A percentile compares a stretch with the other conserved stretches of the same genome.
These are phyloP conservation scores for Zapus hudsonius DNA, from an alignment of 2,113 vertebrate species.

Conservation along the genomic window DNA sequence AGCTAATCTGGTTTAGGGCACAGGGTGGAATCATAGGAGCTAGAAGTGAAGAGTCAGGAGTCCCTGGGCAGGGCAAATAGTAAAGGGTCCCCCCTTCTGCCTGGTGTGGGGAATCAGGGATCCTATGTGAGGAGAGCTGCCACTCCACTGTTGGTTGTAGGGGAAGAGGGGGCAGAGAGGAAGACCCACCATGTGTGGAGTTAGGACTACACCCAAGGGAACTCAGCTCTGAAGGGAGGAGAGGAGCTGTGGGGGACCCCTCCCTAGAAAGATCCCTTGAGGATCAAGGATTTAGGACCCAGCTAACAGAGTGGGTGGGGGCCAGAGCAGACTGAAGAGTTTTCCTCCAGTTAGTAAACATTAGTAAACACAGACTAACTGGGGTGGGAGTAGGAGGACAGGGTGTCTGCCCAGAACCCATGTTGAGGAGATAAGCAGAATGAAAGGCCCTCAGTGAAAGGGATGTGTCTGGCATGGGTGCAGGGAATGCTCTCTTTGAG, in stretches of 20 bases:
- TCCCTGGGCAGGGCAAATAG: not conserved
- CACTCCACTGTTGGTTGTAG: not conserved
- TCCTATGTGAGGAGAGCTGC: not conserved
- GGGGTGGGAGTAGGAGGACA: too few relatives aligned
- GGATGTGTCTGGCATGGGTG: not conserved
- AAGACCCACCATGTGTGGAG: not conserved
- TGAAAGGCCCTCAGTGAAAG: not conserved
- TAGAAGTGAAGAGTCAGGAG: not conserved
- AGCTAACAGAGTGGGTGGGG: not conserved
- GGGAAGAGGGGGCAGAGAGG: not conserved
- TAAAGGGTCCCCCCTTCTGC: not conserved
- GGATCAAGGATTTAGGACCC: not conserved
- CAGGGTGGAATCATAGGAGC: not conserved
- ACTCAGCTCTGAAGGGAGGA: not conserved
- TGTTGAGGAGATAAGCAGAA: not conserved
- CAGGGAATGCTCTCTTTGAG: not conserved
- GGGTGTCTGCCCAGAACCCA: not conserved
- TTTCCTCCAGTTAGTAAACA: not conserved
- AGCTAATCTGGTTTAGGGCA: not conserved
- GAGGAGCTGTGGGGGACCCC: not conserved
- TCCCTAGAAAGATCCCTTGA: not conserved
- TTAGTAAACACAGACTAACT: not conserved
- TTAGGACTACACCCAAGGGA: not conserved
- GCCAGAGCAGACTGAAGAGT: not conserved
- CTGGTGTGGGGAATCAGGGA: not conserved